phyloP scores from a whole-genome alignment of 2,113 vertebrate genomes.

The Conger conger region DNA sequence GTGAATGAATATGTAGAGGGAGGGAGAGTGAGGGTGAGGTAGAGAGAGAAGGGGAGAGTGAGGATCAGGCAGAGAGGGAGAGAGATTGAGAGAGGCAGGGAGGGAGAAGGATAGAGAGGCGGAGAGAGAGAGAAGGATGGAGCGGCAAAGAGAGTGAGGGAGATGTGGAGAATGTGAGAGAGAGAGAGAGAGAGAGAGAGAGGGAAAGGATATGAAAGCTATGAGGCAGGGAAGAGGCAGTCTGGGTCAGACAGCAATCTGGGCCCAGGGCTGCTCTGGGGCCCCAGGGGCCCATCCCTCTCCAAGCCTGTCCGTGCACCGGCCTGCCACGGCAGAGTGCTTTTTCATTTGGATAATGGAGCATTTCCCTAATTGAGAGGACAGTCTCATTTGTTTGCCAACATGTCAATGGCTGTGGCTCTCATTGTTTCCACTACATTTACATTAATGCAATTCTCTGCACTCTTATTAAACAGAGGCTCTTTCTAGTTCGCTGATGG shows the following conservation, averaged over 20 bases:
- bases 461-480: conserved; percentile 52
- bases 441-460: conserved; percentile 60
- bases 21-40: background rate
- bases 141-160: background rate
- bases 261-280: conserved; percentile 1
- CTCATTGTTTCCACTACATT: conserved; percentile 61
- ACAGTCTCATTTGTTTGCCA: conserved; percentile 62
- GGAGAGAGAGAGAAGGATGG: conserved; percentile 16
- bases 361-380: conserved; percentile 59
- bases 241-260: conserved; percentile 11
- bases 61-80: background rate
- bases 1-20: background rate
- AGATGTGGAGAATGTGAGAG: background rate
- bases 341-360: conserved; percentile 63
- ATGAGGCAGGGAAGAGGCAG: background rate
- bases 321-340: conserved; percentile 46
- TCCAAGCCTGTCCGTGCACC: conserved; percentile 39
- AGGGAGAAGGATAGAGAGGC: background rate
- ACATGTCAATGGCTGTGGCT: conserved; percentile 58
- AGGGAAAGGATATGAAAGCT: background rate
- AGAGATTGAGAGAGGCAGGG: too few relatives aligned
- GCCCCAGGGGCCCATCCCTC: conserved; percentile 28
- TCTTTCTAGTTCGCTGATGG: conserved; percentile 46
- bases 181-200: background rate
- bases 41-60: background rate